A percentile compares a stretch with the other conserved stretches of the same genome.
phyloP scores from a whole-genome alignment of 1,140 invertebrate species.

The Ceratoteleas bidentatus region DNA sequence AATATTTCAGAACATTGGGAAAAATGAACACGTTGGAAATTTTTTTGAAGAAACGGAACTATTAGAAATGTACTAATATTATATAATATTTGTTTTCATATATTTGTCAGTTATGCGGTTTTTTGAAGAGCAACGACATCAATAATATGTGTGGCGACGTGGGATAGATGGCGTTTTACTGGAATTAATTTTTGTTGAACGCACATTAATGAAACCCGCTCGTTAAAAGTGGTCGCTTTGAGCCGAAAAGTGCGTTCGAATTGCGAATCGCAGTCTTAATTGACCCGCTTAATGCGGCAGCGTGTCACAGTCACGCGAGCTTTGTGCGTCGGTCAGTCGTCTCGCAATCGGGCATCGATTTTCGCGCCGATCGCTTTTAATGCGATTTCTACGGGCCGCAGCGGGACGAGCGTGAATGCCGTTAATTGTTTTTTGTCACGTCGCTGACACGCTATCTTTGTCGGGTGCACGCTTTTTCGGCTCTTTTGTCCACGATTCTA shows the following conservation, averaged over 20 bases:
- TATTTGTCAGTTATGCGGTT: too few relatives aligned
- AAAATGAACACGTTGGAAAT: too few relatives aligned
- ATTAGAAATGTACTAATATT: too few relatives aligned
- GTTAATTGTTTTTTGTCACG: too few relatives aligned
- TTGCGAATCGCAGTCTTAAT: slow-evolving; percentile 1
- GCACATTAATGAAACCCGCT: neutral
- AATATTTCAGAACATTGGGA: too few relatives aligned
- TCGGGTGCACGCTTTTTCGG: too few relatives aligned
- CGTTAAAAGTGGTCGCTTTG: neutral
- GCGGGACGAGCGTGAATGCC: too few relatives aligned
- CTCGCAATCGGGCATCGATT: slow-evolving; percentile 7
- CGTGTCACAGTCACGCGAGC: slow-evolving; percentile 22
- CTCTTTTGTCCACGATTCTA: too few relatives aligned
- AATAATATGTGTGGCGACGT: neutral
- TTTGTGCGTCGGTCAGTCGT: slow-evolving; percentile 20
- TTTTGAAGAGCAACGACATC: neutral
- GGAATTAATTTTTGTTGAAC: neutral
- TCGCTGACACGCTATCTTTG: too few relatives aligned
- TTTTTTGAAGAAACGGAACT: too few relatives aligned
- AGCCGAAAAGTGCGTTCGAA: slow-evolving; percentile 3
- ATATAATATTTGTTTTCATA: too few relatives aligned
- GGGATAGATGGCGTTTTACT: neutral
- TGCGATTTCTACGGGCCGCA: neutral
- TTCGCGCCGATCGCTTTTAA: neutral
- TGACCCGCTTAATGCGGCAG: slow-evolving; percentile 16